Evolutionary conservation across 2,888 invertebrate species (phyloP).

Genomic region (Nomada hirtipes): DNA sequence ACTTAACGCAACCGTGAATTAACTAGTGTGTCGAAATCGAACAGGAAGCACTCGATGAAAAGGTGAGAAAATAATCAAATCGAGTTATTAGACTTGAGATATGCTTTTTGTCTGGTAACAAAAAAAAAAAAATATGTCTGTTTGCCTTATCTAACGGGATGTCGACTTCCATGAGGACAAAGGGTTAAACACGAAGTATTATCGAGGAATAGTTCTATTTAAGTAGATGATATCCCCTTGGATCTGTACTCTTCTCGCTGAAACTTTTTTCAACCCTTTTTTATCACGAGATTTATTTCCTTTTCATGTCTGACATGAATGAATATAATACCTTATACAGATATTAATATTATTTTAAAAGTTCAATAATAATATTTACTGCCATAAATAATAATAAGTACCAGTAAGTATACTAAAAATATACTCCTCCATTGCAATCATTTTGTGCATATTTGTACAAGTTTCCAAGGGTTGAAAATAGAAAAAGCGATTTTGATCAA

Average conservation of each 20-base stretch:
- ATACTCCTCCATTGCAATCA: too few relatives aligned
- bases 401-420: too few relatives aligned
- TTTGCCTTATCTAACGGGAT: slow-evolving; percentile 16
- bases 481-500: not conserved
- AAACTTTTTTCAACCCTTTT: slow-evolving; percentile 20
- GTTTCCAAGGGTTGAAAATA: slow-evolving; percentile 21
- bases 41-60: slow-evolving; percentile 32
- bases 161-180: slow-evolving; percentile 24
- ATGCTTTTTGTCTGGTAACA: slow-evolving; percentile 9
- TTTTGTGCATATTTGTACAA: too few relatives aligned
- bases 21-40: not conserved
- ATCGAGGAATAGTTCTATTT: not conserved
- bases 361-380: not conserved
- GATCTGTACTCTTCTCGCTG: slow-evolving; percentile 17
- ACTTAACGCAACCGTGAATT: too few relatives aligned
- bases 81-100: slow-evolving; percentile 3
- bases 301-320: too few relatives aligned
- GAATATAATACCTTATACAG: too few relatives aligned
- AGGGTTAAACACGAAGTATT: not conserved
- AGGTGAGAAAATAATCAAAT: slow-evolving; percentile 38
- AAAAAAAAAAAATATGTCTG: not conserved
- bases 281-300: too few relatives aligned
- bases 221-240: slow-evolving; percentile 26
- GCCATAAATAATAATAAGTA: too few relatives aligned
- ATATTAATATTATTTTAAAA: too few relatives aligned